Conservation (phyloP, 1,140 invertebrate species). For the Cardiocondyla obscurior region DNA sequence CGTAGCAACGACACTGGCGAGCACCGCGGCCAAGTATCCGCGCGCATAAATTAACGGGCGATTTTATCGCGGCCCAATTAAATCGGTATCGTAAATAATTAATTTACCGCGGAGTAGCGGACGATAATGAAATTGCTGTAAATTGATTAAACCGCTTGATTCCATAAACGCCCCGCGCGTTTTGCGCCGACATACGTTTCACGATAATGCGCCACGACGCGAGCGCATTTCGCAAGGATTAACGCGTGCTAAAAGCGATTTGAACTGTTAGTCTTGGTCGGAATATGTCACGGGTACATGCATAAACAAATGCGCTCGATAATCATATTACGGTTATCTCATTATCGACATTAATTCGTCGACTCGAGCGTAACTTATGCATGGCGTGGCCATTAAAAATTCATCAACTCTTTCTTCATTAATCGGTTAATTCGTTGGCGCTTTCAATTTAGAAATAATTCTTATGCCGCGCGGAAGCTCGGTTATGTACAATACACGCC, state of each 20-base stretch:
- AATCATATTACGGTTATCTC: slow-evolving; percentile 20
- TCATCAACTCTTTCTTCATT: no score
- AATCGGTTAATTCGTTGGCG: no score
- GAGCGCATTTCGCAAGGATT: slow-evolving; percentile 25
- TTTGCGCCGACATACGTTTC: slow-evolving; percentile 21
- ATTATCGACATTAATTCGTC: neutral
- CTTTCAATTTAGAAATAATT: neutral
- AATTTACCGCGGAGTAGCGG: slow-evolving; percentile 41
- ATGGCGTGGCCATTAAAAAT: neutral
- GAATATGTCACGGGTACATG: neutral
- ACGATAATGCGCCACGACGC: slow-evolving; percentile 32
- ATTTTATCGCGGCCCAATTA: slow-evolving; percentile 51
- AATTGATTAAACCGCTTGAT: slow-evolving; percentile 48
- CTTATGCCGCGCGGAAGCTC: neutral
- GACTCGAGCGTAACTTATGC: neutral
- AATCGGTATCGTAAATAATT: slow-evolving; percentile 49
- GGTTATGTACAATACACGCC: neutral
- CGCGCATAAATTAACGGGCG: slow-evolving; percentile 22
- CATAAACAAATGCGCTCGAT: neutral
- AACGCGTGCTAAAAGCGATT: slow-evolving; percentile 33
- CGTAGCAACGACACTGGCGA: neutral
- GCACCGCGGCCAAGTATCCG: neutral
- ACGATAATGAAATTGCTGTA: slow-evolving; percentile 50
- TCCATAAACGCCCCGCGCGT: slow-evolving; percentile 10
- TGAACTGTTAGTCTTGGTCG: slow-evolving; percentile 24